These are phyloP conservation scores for Cantharis rufa DNA, from an alignment of 2,888 invertebrate species.

Conservation along the genomic window DNA sequence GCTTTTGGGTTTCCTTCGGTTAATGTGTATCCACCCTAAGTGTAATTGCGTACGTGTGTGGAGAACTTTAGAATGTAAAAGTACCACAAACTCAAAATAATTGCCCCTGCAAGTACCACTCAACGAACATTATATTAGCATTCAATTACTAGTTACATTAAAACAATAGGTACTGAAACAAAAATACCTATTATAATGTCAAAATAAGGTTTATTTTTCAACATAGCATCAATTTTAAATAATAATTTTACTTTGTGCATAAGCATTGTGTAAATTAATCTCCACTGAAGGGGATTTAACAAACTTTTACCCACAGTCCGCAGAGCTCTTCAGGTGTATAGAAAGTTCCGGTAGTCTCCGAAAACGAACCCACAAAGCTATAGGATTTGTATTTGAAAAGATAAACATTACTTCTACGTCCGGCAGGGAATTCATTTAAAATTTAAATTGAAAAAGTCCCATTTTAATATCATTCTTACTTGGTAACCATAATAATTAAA, in stretches of 20 bases:
- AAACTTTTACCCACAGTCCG: slow-evolving; percentile 12
- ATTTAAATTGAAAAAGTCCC: slow-evolving; percentile 13
- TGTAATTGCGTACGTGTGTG: no score
- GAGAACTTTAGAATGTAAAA: no score
- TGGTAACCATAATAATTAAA: background rate
- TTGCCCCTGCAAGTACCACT: background rate
- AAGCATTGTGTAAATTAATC: background rate
- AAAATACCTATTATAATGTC: background rate
- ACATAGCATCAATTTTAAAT: background rate
- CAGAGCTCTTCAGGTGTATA: slow-evolving; percentile 22
- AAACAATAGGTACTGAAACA: background rate
- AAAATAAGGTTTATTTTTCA: background rate
- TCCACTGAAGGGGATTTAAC: slow-evolving; percentile 3
- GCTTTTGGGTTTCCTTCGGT: no score
- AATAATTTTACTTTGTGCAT: background rate
- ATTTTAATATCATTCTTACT: slow-evolving; percentile 13
- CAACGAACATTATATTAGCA: background rate
- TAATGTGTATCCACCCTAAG: no score
- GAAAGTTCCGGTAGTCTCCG: slow-evolving; percentile 10
- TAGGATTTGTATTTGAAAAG: slow-evolving; percentile 18
- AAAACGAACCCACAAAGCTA: slow-evolving; percentile 32
- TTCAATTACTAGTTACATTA: background rate
- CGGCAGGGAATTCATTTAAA: slow-evolving; percentile 16
- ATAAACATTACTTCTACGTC: slow-evolving; percentile 16
- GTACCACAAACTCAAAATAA: no score